These are phyloP conservation scores for Taxidea taxus DNA, from an alignment of 2,113 vertebrate species.

Conservation along the genomic window DNA sequence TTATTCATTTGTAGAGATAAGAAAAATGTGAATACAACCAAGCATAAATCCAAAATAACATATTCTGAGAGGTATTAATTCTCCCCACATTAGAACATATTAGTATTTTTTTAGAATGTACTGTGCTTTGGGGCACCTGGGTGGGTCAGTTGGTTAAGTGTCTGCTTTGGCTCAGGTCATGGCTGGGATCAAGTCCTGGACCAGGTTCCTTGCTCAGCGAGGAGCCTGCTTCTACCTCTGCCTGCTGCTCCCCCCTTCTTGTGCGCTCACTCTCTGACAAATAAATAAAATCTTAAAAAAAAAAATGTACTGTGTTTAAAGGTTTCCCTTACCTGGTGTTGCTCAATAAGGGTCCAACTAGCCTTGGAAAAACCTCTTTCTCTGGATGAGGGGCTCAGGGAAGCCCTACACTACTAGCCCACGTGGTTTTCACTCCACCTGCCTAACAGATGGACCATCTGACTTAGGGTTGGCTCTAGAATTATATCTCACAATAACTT, in stretches of 20 bases:
- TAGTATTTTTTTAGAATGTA: not conserved
- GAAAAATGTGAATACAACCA: not conserved
- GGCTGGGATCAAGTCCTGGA: not conserved
- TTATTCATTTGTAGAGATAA: not conserved
- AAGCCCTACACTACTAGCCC: not conserved
- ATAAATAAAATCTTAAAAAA: not conserved
- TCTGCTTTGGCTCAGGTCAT: not conserved
- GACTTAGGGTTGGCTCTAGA: not conserved
- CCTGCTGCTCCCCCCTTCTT: not conserved
- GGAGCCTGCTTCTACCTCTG: not conserved
- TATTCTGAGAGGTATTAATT: not conserved
- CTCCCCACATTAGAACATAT: not conserved
- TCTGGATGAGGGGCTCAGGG: not conserved
- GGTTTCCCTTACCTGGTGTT: not conserved
- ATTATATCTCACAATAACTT: not conserved
- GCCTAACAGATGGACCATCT: not conserved
- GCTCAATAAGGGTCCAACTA: not conserved
- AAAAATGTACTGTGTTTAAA: not conserved
- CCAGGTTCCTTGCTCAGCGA: not conserved
- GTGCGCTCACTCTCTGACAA: not conserved
- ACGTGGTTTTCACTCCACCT: not conserved
- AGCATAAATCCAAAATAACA: not conserved
- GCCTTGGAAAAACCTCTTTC: not conserved
- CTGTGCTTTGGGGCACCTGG: not conserved
- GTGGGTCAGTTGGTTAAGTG: not conserved